Percentiles rank a stretch among this genome's conserved stretches.
Conservation (phyloP, 2,113 vertebrate species). For the Redunca redunca region DNA sequence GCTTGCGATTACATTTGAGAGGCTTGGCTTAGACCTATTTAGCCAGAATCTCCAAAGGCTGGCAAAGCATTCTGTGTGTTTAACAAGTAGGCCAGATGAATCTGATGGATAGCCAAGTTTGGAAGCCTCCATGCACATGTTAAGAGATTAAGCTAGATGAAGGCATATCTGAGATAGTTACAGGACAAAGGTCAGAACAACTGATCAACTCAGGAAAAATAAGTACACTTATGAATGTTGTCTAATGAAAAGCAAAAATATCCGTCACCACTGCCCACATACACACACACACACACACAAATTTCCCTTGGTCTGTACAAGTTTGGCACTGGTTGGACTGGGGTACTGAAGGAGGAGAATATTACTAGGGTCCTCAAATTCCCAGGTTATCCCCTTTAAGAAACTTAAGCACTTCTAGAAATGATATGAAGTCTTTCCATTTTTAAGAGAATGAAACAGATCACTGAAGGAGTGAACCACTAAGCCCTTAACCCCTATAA, state of each 20-base stretch:
- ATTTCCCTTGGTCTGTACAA: neutral
- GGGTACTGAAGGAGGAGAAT: neutral
- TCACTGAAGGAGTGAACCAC: neutral
- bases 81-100: neutral
- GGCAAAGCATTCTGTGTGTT: neutral
- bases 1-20: neutral
- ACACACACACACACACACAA: neutral
- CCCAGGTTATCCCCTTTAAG: neutral
- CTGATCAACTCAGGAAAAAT: neutral
- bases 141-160: neutral
- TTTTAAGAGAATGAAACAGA: neutral
- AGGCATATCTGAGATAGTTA: neutral
- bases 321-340: neutral
- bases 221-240: neutral
- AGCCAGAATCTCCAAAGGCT: neutral
- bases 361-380: neutral
- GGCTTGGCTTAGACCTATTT: neutral
- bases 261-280: too few species aligned
- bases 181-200: neutral
- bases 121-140: neutral
- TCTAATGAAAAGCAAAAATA: constrained; percentile 19
- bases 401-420: neutral
- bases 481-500: neutral
- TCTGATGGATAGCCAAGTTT: neutral
- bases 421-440: neutral